Base-by-base conservation (phyloP, 1,140 invertebrate genomes). In the Mylabris phalerata region DNA sequence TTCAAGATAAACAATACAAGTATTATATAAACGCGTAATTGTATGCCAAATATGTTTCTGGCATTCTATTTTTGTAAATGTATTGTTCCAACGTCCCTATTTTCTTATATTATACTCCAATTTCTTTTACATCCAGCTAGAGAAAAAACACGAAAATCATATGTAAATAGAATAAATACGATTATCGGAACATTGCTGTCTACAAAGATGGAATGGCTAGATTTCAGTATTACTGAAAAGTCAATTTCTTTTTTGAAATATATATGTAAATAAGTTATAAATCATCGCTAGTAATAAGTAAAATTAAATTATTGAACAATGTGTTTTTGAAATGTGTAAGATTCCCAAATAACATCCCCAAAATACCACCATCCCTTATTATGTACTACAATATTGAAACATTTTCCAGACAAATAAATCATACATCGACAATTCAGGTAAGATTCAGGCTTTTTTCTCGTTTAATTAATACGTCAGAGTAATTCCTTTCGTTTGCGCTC, bases 261-360 rank as follows among this genome's bases (percentile, higher is more conserved):
- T 32, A 32, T 32, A 64, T 73, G 69, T 72, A 73, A 63, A 70
- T 71, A 70, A 67, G 63, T 71, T 71, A 68, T 69, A 68, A 50
- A 63, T 67, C 66, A 65, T 62, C 63, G 70, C 68, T 70, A 61
- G 69, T 32, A 65, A 67, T 66, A 64, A 67, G 68, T 71, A 73
- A 71, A 71, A 65, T 60, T 32, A 61, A 64, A 66, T 64, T 61
- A 61, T 57, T 65, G 48, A 64, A 43, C 59, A 58, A 63, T 71
- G 70, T 72, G 70, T 73, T 73, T 73, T 73, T 73, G 71, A 73
- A 72, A 69, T 71, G 71, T 73, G 71, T 73, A 67, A 71, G 69
- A 57, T 60, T 42, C 41, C 41, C 41, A 4, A 11, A 7, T 42
- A 7, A 10, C 10, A 2, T 7, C 39, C 39, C 39, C 39, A 40